These are phyloP conservation scores for Dreissena polymorpha DNA, from an alignment of 1,140 invertebrate species.

Conservation along the genomic window DNA sequence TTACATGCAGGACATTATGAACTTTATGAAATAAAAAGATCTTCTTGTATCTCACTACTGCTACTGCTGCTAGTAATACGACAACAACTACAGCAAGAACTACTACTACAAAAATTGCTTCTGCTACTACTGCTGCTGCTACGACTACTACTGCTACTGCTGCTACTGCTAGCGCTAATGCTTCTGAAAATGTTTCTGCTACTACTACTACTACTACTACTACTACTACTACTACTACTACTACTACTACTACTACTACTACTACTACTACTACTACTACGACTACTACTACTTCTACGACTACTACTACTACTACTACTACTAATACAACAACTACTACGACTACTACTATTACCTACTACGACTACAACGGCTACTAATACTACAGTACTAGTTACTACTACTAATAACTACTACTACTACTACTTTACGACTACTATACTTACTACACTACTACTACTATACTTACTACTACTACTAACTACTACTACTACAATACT, in stretches of 20 bases:
- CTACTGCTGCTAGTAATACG: no score
- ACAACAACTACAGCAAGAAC: background rate
- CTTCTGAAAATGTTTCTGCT: background rate
- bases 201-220: constrained; percentile 12
- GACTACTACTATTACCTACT: background rate
- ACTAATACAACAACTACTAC: no score
- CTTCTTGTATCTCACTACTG: no score
- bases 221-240: constrained; percentile 12
- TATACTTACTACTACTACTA: background rate
- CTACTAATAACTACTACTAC: no score
- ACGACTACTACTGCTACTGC: background rate
- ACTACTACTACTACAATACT: no score
- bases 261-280: constrained; percentile 12
- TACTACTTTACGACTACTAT: no score
- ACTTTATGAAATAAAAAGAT: no score
- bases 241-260: constrained; percentile 12
- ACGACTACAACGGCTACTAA: no score
- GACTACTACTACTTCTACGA: background rate
- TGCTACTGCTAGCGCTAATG: background rate
- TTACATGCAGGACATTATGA: no score
- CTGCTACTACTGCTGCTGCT: background rate
- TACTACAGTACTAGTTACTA: no score
- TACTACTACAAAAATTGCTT: background rate
- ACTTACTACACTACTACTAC: no score
- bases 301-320: background rate